Conservation (phyloP, 2,113 vertebrate species). For the Ameiurus melas region DNA sequence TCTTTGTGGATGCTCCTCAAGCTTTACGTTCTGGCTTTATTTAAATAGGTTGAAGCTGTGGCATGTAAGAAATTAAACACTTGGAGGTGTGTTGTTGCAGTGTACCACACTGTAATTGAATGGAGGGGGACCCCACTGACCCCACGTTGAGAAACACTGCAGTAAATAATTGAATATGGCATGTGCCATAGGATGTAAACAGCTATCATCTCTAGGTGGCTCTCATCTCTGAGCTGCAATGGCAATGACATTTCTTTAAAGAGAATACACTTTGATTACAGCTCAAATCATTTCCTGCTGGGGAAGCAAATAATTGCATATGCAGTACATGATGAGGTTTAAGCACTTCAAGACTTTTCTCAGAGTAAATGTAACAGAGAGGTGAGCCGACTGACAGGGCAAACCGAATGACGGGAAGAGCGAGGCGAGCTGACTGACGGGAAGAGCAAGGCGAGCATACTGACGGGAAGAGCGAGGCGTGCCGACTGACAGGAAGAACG, state of each 20-base stretch:
- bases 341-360: neutral
- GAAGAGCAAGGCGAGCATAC: no score
- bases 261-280: neutral
- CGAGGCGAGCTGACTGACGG: no score
- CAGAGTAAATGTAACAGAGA: no score
- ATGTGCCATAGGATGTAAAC: neutral
- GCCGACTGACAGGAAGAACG: no score
- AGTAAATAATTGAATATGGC: neutral
- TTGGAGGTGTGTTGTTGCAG: neutral
- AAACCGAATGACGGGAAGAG: no score
- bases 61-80: neutral
- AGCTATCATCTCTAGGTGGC: neutral
- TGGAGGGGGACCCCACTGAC: neutral
- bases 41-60: neutral
- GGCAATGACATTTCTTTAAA: neutral
- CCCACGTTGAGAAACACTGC: neutral
- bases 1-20: neutral
- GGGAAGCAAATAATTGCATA: slow-evolving; percentile 8
- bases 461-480: no score
- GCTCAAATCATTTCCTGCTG: slow-evolving; percentile 14
- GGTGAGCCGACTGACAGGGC: no score
- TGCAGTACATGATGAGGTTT: neutral
- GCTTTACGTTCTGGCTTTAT: neutral
- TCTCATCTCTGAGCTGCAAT: neutral
- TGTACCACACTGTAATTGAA: neutral